A percentile compares a stretch with the other conserved stretches of the same genome.
phyloP scores from a whole-genome alignment of 1,140 invertebrate species.

The Lepidotrigona ventralis region DNA sequence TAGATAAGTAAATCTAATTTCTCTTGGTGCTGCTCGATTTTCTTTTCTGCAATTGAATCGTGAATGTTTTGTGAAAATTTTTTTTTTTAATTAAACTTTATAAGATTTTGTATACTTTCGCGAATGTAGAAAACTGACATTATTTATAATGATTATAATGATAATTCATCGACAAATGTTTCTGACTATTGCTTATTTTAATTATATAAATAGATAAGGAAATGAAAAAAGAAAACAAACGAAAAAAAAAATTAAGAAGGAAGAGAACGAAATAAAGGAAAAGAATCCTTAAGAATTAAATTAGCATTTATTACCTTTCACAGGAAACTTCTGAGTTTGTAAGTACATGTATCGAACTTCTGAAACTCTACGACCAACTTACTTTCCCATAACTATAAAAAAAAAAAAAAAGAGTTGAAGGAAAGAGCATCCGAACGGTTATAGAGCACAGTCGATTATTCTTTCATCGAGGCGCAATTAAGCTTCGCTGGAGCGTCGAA shows the following conservation, averaged over 20 bases:
- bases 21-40: neutral
- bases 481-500: neutral
- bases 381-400: too few species aligned
- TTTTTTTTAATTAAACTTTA: too few species aligned
- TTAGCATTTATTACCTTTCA: neutral
- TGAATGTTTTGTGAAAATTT: too few species aligned
- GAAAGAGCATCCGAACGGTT: neutral
- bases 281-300: neutral
- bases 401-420: too few species aligned
- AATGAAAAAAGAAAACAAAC: too few species aligned
- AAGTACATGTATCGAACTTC: neutral
- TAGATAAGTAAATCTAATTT: neutral
- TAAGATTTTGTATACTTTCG: too few species aligned
- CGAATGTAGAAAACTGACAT: too few species aligned
- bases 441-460: neutral
- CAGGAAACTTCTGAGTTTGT: neutral
- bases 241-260: neutral
- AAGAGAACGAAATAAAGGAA: neutral
- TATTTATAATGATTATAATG: too few species aligned
- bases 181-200: too few species aligned
- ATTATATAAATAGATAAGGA: too few species aligned
- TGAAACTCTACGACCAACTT: neutral
- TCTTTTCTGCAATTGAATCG: neutral
- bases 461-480: conserved; percentile 19
- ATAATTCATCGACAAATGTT: too few species aligned